Evolutionary conservation across 1,140 invertebrate species (phyloP).

Genomic region (Gonatopus flavifemur): DNA sequence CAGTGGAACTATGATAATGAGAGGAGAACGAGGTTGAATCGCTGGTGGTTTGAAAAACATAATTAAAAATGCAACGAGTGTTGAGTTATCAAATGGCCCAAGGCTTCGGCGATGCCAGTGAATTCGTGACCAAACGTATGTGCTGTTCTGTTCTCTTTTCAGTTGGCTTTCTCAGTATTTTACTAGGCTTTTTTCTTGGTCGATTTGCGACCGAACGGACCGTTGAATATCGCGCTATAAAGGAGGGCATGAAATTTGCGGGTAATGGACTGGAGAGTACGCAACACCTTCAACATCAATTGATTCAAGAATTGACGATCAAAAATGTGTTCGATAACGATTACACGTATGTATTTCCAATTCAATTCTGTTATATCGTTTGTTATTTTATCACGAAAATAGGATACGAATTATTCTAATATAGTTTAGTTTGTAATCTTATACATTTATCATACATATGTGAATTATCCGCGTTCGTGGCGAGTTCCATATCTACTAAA

Average conservation of each 20-base stretch:
- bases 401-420: no score
- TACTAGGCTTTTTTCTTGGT: conserved; percentile 56
- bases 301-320: conserved; percentile 35
- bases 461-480: no score
- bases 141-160: conserved; percentile 58
- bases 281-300: conserved; percentile 31
- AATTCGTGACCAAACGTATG: conserved; percentile 59
- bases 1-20: no score
- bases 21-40: no score
- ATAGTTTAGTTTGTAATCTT: no score
- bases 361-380: no score
- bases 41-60: no score
- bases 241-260: conserved; percentile 32
- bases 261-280: conserved; percentile 42
- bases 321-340: conserved; percentile 23
- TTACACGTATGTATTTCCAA: no score
- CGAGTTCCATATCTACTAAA: no score
- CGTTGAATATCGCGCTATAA: conserved; percentile 35
- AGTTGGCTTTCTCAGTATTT: conserved; percentile 53
- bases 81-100: conserved; percentile 52
- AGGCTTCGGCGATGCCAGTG: conserved; percentile 44
- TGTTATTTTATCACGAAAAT: no score
- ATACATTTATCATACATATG: no score
- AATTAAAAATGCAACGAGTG: conserved; percentile 47
- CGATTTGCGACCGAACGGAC: conserved; percentile 50